Evolutionary conservation across 2,888 invertebrate genomes (phyloP).

Genomic region (Trachelus iudaicus): DNA sequence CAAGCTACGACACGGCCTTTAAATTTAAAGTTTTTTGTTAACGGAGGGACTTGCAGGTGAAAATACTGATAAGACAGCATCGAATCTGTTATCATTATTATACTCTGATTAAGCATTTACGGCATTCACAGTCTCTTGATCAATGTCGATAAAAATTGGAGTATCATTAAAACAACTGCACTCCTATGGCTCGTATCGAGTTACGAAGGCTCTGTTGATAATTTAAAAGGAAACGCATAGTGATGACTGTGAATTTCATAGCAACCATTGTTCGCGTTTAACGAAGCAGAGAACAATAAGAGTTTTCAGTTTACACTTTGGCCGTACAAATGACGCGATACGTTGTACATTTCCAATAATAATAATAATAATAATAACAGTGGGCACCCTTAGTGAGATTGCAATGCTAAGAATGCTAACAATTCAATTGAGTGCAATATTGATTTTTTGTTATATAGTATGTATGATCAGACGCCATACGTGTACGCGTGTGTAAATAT

Average conservation of each 20-base stretch:
- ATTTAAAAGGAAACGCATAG: no score
- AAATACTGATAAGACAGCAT: background rate
- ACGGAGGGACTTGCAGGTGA: background rate
- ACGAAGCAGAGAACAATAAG: conserved; percentile 26
- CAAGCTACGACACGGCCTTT: conserved; percentile 21
- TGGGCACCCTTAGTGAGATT: conserved; percentile 25
- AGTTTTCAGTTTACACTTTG: conserved; percentile 12
- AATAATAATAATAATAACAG: conserved; percentile 25
- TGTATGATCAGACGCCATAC: no score
- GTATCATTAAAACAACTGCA: no score
- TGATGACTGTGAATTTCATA: no score
- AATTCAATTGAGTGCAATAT: conserved; percentile 15
- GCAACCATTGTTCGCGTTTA: conserved; percentile 19
- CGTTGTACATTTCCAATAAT: conserved; percentile 24
- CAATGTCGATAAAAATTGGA: no score
- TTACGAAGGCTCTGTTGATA: no score
- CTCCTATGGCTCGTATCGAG: no score
- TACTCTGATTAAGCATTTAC: no score
- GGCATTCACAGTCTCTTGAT: no score
- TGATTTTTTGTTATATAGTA: no score
- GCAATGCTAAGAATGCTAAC: conserved; percentile 30
- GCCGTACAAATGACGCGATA: conserved; percentile 21
- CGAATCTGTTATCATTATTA: no score
- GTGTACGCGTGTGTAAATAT: no score
- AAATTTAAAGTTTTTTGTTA: background rate